Base-by-base conservation (phyloP, 2,113 vertebrate species). In the Micronycteris hirsuta region DNA sequence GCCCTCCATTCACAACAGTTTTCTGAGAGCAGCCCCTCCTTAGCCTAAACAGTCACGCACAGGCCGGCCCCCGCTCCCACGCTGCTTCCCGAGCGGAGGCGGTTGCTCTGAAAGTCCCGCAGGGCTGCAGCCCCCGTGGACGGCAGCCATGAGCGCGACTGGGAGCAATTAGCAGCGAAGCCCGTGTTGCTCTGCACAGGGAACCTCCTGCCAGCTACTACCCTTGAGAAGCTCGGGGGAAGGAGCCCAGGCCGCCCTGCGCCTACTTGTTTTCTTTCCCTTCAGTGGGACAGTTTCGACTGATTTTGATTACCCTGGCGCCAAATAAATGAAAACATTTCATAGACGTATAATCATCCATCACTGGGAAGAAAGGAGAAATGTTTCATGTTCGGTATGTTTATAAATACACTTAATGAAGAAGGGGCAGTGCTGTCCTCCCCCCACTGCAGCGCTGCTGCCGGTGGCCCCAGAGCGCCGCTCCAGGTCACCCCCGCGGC, bases 321-420 rank as follows among this genome's bases (percentile, higher is more conserved):
- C 98, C 98, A 98, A 98, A 98, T 96, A 98, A 98, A 98, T 98
- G 98, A 98, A 98, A 99, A 98, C 98, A 98, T 98, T 96, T 98
- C 97, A 94, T 95, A 97, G 97, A 96, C 95, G 12, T 98, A 97
- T 97, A 98, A 98, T 98, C 98, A 98, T 96, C 97, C 97, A 28
- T 98, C 98, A 97, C 98, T 97, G 97, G 83, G 97, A 98, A 97
- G 98, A 97, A 97, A 98, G 97, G 96, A 86, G 96, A 98, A 98
- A 98, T 94, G 97, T 96, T 98, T 98, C 95, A 97, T 95, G 97
- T 97, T 94, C 96, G 82, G 93, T 80, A 9, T 98, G 98, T 98
- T 98, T 98, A 97, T 98, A 98, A 98, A 98, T 97, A 96, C 4
- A 28, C 97, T 96, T 93, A 81, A 97, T 98, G 98, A 98, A 96